Evolutionary conservation across 2,797 vertebrate genomes (phyloP).

Genomic region (Sandelia bainsii): DNA sequence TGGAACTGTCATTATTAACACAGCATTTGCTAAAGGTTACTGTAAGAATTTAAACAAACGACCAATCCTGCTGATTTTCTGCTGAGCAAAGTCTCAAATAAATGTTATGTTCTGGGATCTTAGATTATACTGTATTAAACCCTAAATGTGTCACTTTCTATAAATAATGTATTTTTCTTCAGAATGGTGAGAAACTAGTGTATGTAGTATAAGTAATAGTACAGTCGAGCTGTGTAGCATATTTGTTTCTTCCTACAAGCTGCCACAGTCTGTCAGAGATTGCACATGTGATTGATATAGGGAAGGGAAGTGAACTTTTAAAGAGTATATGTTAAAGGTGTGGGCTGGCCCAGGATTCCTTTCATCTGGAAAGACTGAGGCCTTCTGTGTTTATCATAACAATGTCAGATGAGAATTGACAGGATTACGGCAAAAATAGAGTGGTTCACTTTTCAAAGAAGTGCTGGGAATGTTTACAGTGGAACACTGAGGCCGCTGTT

Average conservation of each 20-base stretch:
- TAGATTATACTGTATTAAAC: background rate
- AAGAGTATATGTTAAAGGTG: constrained; percentile 60
- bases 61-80: background rate
- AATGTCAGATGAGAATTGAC: constrained; percentile 67
- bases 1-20: background rate
- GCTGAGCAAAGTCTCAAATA: background rate
- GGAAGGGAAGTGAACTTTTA: constrained; percentile 47
- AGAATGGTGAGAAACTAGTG: background rate
- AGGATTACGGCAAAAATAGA: constrained; percentile 62
- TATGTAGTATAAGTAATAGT: background rate
- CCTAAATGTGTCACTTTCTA: too few species aligned
- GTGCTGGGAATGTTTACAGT: constrained; percentile 71
- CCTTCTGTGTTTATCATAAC: constrained; percentile 71
- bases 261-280: constrained; percentile 30
- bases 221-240: constrained; percentile 1
- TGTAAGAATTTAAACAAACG: background rate
- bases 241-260: constrained; percentile 16
- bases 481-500: constrained; percentile 61
- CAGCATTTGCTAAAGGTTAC: background rate
- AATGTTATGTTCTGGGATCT: background rate
- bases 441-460: constrained; percentile 64
- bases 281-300: constrained; percentile 54
- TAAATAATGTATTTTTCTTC: background rate
- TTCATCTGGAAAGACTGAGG: constrained; percentile 74
- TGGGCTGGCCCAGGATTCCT: constrained; percentile 51